phyloP scores from a whole-genome alignment of 1,140 invertebrate genomes.

The Pemphigus obesinymphae region DNA sequence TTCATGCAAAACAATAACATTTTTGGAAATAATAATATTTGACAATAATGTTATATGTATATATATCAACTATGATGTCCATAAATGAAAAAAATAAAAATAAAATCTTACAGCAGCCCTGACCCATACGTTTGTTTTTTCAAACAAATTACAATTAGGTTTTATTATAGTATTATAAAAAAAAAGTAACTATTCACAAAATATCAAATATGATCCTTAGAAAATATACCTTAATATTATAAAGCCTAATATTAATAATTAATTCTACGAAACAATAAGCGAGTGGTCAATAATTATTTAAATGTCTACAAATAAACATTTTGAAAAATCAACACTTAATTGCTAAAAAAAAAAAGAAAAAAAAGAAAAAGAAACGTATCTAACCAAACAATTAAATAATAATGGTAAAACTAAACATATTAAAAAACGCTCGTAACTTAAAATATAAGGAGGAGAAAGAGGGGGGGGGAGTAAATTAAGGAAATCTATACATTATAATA shows the following conservation, averaged over 20 bases:
- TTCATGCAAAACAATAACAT: slow-evolving; percentile 38
- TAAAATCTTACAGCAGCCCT: slow-evolving; percentile 39
- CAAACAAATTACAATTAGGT: slow-evolving; percentile 31
- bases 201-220: slow-evolving; percentile 27
- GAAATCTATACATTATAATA: background rate
- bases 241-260: background rate
- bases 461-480: background rate
- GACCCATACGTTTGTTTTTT: slow-evolving; percentile 31
- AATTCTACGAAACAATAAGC: slow-evolving; percentile 21
- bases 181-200: slow-evolving; percentile 40
- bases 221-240: slow-evolving; percentile 23
- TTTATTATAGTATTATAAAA: slow-evolving; percentile 23
- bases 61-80: no score
- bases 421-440: background rate
- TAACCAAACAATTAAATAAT: slow-evolving; percentile 38
- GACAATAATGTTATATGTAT: slow-evolving; percentile 36
- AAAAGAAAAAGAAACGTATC: slow-evolving; percentile 30
- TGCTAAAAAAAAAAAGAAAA: slow-evolving; percentile 2
- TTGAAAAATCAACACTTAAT: slow-evolving; percentile 39
- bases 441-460: background rate
- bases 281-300: slow-evolving; percentile 24
- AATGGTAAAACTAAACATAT: slow-evolving; percentile 37
- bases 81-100: background rate
- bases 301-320: slow-evolving; percentile 40
- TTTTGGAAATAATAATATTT: slow-evolving; percentile 33